Evolutionary conservation across 2,797 vertebrate species (phyloP).

Genomic region (Paedocypris micromegethes): DNA sequence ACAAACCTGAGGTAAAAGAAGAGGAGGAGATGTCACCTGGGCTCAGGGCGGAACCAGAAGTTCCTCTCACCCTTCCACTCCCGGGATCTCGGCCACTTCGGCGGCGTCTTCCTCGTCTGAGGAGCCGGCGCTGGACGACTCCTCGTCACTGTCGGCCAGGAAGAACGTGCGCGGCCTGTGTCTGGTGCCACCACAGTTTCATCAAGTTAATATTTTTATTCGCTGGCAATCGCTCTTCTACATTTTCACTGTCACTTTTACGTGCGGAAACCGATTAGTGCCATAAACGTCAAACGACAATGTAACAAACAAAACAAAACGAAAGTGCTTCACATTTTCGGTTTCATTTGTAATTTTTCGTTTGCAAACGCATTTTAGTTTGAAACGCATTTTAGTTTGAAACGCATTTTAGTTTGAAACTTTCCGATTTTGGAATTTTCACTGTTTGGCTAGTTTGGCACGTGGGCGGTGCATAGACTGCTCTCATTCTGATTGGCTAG

Average conservation of each 20-base stretch:
- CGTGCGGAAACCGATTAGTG: not conserved
- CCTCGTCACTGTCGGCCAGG: slow-evolving; percentile 95
- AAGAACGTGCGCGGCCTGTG: slow-evolving; percentile 87
- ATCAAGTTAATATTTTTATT: no score
- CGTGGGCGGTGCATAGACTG: no score
- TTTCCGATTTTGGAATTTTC: no score
- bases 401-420: no score
- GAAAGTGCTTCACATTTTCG: no score
- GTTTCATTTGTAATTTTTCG: no score
- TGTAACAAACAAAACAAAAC: no score
- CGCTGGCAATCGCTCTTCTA: not conserved
- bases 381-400: no score
- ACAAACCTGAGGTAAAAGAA: slow-evolving; percentile 69
- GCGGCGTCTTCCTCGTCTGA: slow-evolving; percentile 92
- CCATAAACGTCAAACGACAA: no score
- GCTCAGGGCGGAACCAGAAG: not conserved
- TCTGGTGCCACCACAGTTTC: slow-evolving; percentile 57
- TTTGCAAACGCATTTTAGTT: no score
- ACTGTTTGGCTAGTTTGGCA: no score
- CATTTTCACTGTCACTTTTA: slow-evolving; percentile 24
- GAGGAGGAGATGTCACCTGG: slow-evolving; percentile 49
- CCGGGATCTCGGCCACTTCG: slow-evolving; percentile 73
- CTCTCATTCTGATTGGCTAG: no score
- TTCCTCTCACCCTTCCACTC: slow-evolving; percentile 79
- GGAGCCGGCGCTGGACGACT: slow-evolving; percentile 97